Evolutionary conservation across 2,888 invertebrate genomes (phyloP).

Genomic region (Endotricha flammealis): DNA sequence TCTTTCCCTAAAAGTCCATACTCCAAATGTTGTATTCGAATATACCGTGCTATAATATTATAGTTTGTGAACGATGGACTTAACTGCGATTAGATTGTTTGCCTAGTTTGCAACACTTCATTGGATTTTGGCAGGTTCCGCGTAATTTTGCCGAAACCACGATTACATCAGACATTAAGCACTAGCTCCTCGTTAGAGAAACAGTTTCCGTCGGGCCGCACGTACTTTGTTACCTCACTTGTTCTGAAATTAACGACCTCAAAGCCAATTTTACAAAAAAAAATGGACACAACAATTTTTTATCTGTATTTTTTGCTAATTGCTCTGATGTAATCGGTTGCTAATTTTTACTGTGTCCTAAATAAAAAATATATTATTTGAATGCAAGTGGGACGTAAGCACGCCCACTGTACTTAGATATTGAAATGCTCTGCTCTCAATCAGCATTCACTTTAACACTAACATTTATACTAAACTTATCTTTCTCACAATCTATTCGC

Average conservation of each 20-base stretch:
- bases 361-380: too few relatives aligned
- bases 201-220: conserved; percentile 36
- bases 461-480: too few relatives aligned
- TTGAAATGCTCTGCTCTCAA: too few relatives aligned
- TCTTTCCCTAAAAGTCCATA: too few relatives aligned
- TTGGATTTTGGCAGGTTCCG: conserved; percentile 51
- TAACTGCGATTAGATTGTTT: too few relatives aligned
- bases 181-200: conserved; percentile 38
- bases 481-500: too few relatives aligned
- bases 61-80: too few relatives aligned
- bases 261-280: conserved; percentile 26
- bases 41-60: too few relatives aligned
- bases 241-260: conserved; percentile 44
- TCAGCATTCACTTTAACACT: too few relatives aligned
- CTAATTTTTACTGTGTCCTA: neutral
- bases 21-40: too few relatives aligned
- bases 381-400: too few relatives aligned
- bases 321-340: conserved; percentile 12
- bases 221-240: conserved; percentile 47
- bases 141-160: conserved; percentile 59
- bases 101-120: conserved; percentile 44
- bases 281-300: conserved; percentile 17
- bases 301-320: conserved; percentile 11
- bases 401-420: too few relatives aligned
- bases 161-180: conserved; percentile 51